A percentile compares a stretch with the other conserved stretches of the same genome.
These are phyloP conservation scores for Zaprionus tsacasi DNA, from an alignment of 1,140 invertebrate genomes.

Conservation along the genomic window DNA sequence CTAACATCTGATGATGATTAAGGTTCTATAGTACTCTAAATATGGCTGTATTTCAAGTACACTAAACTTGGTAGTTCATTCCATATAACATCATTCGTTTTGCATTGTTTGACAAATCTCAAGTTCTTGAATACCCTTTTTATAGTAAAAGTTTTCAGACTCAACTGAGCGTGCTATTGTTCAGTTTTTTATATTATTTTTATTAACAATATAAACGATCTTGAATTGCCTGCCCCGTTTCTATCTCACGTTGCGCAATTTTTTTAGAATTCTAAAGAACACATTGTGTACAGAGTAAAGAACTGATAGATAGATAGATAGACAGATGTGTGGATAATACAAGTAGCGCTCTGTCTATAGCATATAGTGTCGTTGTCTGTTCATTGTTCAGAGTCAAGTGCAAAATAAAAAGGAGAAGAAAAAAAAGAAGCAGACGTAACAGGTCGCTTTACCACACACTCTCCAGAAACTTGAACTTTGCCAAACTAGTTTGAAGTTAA, in stretches of 20 bases:
- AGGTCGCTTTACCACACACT: not conserved
- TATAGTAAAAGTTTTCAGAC: not conserved
- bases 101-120: too few species aligned
- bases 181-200: not conserved
- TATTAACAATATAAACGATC: not conserved
- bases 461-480: conserved; percentile 33
- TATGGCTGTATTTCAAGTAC: too few species aligned
- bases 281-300: conserved; percentile 5
- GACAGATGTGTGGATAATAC: conserved; percentile 4
- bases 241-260: conserved; percentile 6
- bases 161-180: not conserved
- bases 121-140: not conserved
- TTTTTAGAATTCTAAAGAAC: conserved; percentile 24
- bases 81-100: too few species aligned
- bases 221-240: not conserved
- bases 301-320: not conserved
- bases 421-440: conserved; percentile 5
- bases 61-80: not conserved
- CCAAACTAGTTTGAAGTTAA: too few species aligned
- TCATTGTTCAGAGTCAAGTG: conserved; percentile 43
- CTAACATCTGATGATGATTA: not conserved
- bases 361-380: not conserved
- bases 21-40: not conserved
- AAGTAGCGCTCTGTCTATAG: not conserved
- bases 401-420: conserved; percentile 10